These are phyloP conservation scores for Calosoma granatense DNA, from an alignment of 1,140 invertebrate species.

Conservation along the genomic window DNA sequence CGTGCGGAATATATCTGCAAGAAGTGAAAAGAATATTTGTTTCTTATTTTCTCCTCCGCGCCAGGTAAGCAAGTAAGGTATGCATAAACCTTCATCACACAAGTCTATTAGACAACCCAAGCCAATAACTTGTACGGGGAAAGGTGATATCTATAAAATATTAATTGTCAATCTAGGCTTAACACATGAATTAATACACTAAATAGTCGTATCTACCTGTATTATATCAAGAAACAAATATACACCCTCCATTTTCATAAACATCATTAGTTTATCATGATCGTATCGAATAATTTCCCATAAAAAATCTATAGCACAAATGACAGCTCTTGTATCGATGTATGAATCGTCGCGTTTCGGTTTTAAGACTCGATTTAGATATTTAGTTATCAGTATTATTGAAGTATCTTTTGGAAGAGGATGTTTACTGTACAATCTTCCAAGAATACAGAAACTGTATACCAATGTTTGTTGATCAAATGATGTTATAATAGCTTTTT, in stretches of 20 bases:
- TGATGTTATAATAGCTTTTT: not conserved
- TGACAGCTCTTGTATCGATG: not conserved
- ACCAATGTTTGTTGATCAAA: not conserved
- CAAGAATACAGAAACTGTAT: not conserved
- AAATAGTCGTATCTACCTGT: not conserved
- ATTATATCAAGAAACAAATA: conserved; percentile 1
- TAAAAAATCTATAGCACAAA: not conserved
- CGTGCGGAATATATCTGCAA: conserved; percentile 17
- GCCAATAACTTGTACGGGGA: conserved; percentile 19
- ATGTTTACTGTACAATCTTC: not conserved
- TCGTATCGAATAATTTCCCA: not conserved
- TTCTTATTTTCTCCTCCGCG: conserved; percentile 14
- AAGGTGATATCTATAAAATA: conserved; percentile 13
- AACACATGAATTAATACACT: too few relatives aligned
- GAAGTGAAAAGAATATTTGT: conserved; percentile 15
- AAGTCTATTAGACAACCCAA: conserved; percentile 19
- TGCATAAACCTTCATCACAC: conserved; percentile 14
- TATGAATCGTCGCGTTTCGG: not conserved
- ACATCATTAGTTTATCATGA: not conserved
- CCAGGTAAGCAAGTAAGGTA: conserved; percentile 23
- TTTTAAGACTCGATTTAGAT: not conserved
- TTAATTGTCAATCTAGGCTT: too few relatives aligned
- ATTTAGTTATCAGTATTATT: not conserved
- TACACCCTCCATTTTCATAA: not conserved
- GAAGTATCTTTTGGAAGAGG: not conserved